Evolutionary conservation across 2,888 invertebrate species (phyloP), one percentile per base, ranked within the genome.

Genomic region (Mythimna lalbum): DNA sequence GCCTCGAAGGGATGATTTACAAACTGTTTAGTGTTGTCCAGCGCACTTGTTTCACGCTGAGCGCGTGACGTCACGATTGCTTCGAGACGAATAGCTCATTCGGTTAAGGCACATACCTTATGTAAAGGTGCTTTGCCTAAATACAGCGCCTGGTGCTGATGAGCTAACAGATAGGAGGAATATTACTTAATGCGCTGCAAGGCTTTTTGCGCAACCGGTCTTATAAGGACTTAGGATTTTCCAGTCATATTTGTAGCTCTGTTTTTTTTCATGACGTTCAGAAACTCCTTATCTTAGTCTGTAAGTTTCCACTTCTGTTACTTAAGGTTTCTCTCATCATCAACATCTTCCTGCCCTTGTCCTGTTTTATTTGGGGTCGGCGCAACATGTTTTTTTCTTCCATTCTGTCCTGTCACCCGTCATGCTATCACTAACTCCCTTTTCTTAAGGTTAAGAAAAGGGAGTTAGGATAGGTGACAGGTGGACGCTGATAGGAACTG

Each of bases 21-120:
- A 87, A 88, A 88, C 84, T 88, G 89, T 85, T 86, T 86, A 81
- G 87, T 89, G 87, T 88, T 89, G 88, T 89, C 86, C 87, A 83
- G 88, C 79, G 87, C 89, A 88, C 90, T 90, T 91, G 90, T 88
- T 87, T 86, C 87, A 81, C 80, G 87, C 86, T 85, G 84, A 69
- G 84, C 86, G 85, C 92, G 93, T 92, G 92, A 89, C 89, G 91
- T 93, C 93, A 93, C 92, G 93, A 92, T 80, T 84, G 81, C 83
- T 83, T 76, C 52, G 84, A 88, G 88, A 91, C 88, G 88, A 89
- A 91, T 90, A 84, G 86, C 84, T 86, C 86, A 87, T 87, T 78
- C 70, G 62, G 63, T 79, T 78, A 72, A 79, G 83, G 80, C 69
- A 69, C 33, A 64, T 73, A 65, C 74, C 74, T 73, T 69, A 57